phyloP scores from a whole-genome alignment of 2,888 invertebrate species.

The Volucella inflata region DNA sequence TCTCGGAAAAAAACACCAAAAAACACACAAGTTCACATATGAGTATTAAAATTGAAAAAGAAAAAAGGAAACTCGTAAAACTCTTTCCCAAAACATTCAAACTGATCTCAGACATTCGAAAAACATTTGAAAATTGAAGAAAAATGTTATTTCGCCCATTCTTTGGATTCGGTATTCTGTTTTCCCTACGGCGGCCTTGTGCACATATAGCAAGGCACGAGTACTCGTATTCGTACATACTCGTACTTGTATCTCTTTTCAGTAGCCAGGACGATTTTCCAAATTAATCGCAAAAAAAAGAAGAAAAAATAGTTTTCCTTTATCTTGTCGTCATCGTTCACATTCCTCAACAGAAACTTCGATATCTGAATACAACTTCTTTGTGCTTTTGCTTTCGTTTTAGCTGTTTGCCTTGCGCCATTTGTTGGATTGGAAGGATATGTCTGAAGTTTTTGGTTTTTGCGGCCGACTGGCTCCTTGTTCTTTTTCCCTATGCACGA shows the following conservation, averaged over 20 bases:
- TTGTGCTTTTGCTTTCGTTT: constrained; percentile 46
- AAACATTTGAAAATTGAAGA: constrained; percentile 43
- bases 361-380: constrained; percentile 44
- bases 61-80: background rate
- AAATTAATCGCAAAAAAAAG: constrained; percentile 62
- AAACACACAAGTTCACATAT: constrained; percentile 11
- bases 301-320: constrained; percentile 14
- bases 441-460: constrained; percentile 64
- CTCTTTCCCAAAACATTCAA: constrained; percentile 36
- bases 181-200: constrained; percentile 12
- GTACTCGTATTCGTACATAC: constrained; percentile 11
- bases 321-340: constrained; percentile 40
- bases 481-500: constrained; percentile 22
- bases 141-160: constrained; percentile 9
- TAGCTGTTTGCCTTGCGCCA: background rate
- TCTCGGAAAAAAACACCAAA: constrained; percentile 10
- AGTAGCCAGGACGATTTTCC: constrained; percentile 26
- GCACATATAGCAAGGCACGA: background rate
- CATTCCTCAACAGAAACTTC: constrained; percentile 58
- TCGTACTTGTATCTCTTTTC: constrained; percentile 27
- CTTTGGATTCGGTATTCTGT: background rate
- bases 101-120: constrained; percentile 64
- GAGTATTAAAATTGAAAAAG: background rate
- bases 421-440: constrained; percentile 58
- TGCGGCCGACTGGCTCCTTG: constrained; percentile 65